These are phyloP conservation scores for Latheticus oryzae DNA, from an alignment of 2,888 invertebrate species.

Conservation along the genomic window DNA sequence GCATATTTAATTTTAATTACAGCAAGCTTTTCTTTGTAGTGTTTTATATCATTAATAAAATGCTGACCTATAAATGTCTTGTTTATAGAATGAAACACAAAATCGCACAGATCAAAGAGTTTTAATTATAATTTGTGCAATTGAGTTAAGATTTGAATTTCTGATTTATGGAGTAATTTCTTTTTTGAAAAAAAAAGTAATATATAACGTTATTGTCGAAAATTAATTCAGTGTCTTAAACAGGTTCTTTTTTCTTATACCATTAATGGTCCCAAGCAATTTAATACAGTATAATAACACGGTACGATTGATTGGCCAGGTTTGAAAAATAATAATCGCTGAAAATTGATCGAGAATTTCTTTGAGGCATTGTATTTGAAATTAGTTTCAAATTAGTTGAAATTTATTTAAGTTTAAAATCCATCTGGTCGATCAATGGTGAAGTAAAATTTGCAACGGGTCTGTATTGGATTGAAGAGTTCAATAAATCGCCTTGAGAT, in stretches of 20 bases:
- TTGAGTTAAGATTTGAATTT: slow-evolving; percentile 20
- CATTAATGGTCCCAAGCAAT: slow-evolving; percentile 54
- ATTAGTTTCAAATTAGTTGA: slow-evolving; percentile 57
- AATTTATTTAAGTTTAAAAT: slow-evolving; percentile 41
- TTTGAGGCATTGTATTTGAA: slow-evolving; percentile 57
- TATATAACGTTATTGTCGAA: slow-evolving; percentile 54
- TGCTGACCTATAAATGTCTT: slow-evolving; percentile 16
- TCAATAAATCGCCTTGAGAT: slow-evolving; percentile 17
- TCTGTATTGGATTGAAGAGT: slow-evolving; percentile 20
- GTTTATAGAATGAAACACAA: slow-evolving; percentile 27
- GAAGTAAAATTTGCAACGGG: slow-evolving; percentile 15
- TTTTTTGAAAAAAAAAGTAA: slow-evolving; percentile 40
- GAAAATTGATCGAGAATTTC: slow-evolving; percentile 56
- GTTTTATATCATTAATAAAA: too few relatives aligned
- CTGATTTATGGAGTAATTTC: slow-evolving; percentile 37
- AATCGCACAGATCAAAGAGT: slow-evolving; percentile 32
- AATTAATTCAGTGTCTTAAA: slow-evolving; percentile 57
- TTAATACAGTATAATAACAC: slow-evolving; percentile 59
- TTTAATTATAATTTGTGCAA: slow-evolving; percentile 4
- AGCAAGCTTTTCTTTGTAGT: too few relatives aligned
- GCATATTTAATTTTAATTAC: too few relatives aligned
- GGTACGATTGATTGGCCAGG: slow-evolving; percentile 58
- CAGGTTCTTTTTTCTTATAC: slow-evolving; percentile 53
- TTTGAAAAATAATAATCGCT: slow-evolving; percentile 58
- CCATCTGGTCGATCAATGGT: slow-evolving; percentile 27